Evolutionary conservation across 2,888 invertebrate species (phyloP), one percentile per base, ranked within the genome.

Genomic region (Yponomeuta malinellus): DNA sequence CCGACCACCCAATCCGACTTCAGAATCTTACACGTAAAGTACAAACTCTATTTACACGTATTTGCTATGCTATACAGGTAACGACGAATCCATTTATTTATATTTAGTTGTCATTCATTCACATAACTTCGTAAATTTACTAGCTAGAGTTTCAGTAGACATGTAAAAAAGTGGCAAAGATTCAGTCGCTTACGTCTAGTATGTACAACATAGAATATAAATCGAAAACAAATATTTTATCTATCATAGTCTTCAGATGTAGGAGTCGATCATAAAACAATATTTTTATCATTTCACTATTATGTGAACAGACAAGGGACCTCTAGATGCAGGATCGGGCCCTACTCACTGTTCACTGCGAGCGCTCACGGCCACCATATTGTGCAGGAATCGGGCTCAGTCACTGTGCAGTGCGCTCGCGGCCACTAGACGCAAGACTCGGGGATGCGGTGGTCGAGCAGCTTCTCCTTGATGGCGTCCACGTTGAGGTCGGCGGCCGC

Each of bases 401-500:
- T 43, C 43, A 43, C 1, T 43, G 43, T 43, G 1, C 43, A 43
- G 8, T 43, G 43, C 37, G 66, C 33, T 23, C 37, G 23, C 37
- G 43, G 65, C n/a, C 43, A n/a, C 95, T 96, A 97, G 81, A 97
- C 97, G 91, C 97, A 97, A 84, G 96, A 97, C 89, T 97, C 97
- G 67, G 97, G 97, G 83, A 97, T 95, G 83, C 97, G 95, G 85
- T 96, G 96, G 81, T 97, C 96, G 93, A 97, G 96, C 74, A 97
- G 94, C 82, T 96, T 95, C 88, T 97, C 96, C 87, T 97, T 97
- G 88, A 97, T 97, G 81, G 96, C 96, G 86, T 96, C 95, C 72
- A 97, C 97, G 89, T 96, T 96, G 80, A 96, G 94, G 79, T 88
- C 88, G 68, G 86, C 81, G 69, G 89, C 82, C 73, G 85, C 81